Conservation (phyloP, 2,888 invertebrate genomes). For the Sceliomorpha sp. region DNA sequence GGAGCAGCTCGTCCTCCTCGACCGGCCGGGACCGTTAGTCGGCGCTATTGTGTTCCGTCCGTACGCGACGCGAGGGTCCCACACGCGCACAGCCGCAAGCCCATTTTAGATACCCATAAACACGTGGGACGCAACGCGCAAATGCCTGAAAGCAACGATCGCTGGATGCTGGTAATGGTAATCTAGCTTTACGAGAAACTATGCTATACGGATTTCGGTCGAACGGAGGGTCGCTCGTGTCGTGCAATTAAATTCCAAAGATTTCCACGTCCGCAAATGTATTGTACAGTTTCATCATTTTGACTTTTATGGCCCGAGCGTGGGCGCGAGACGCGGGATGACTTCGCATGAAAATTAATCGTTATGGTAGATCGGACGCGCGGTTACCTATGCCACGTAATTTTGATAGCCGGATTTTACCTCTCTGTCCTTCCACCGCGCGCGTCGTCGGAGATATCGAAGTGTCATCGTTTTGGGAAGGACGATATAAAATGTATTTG, state of each 20-base stretch:
- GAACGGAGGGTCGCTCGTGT: constrained; percentile 15
- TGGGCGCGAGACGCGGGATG: constrained; percentile 3
- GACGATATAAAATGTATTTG: too few relatives aligned
- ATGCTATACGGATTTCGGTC: constrained; percentile 25
- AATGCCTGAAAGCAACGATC: constrained; percentile 59
- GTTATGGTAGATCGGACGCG: too few relatives aligned
- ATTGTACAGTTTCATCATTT: constrained; percentile 34
- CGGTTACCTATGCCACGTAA: too few relatives aligned
- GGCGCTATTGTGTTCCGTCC: constrained; percentile 60
- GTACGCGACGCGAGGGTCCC: constrained; percentile 58
- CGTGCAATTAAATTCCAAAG: constrained; percentile 53
- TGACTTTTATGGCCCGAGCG: constrained; percentile 21
- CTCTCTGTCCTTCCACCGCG: too few relatives aligned
- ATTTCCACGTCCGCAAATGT: constrained; percentile 41
- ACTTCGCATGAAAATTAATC: constrained; percentile 13
- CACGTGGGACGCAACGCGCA: constrained; percentile 59
- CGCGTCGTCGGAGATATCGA: too few relatives aligned
- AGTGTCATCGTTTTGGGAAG: too few relatives aligned
- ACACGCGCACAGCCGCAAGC: constrained; percentile 39
- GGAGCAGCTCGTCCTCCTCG: too few relatives aligned
- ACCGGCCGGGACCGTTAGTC: constrained; percentile 63
- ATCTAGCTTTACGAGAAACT: constrained; percentile 60
- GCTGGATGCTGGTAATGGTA: constrained; percentile 60
- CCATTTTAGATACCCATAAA: constrained; percentile 47
- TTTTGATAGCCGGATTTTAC: too few relatives aligned